Percentiles rank a stretch among this genome's conserved stretches.
Evolutionary conservation across 2,113 vertebrate species (phyloP).

Genomic region (Colossoma macropomum): DNA sequence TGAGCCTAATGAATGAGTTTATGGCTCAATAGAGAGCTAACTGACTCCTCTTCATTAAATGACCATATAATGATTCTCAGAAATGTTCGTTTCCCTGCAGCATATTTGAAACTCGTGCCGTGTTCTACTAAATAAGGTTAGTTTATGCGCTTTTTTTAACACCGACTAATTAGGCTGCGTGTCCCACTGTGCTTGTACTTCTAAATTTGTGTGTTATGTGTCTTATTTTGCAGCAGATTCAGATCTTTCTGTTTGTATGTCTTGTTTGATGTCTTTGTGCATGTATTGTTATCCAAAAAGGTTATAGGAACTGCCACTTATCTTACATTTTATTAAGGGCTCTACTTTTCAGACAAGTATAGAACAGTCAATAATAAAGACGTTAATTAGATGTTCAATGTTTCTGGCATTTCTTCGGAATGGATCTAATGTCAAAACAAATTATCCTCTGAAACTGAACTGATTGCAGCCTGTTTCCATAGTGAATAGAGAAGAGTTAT

Average conservation of each 20-base stretch:
- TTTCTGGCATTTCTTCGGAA: neutral
- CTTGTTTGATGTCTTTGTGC: neutral
- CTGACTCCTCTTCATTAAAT: conserved; percentile 65
- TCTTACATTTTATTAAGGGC: neutral
- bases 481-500: conserved; percentile 17
- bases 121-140: conserved; percentile 71
- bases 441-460: neutral
- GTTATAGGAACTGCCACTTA: neutral
- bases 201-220: conserved; percentile 61
- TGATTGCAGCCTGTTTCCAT: neutral
- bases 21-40: conserved; percentile 41
- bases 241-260: conserved; percentile 46
- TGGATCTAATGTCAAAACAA: neutral
- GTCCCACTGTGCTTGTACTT: conserved; percentile 67
- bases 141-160: conserved; percentile 62
- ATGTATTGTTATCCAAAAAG: neutral
- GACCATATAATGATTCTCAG: conserved; percentile 67
- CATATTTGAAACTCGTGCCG: conserved; percentile 56
- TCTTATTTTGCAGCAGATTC: conserved; percentile 58
- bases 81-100: conserved; percentile 65
- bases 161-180: conserved; percentile 69
- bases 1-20: conserved; percentile 42
- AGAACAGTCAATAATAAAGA: neutral
- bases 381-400: neutral
- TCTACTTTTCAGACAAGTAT: neutral